Evolutionary conservation across 2,113 vertebrate genomes (phyloP).

Genomic region (Oncorhynchus kisutch): DNA sequence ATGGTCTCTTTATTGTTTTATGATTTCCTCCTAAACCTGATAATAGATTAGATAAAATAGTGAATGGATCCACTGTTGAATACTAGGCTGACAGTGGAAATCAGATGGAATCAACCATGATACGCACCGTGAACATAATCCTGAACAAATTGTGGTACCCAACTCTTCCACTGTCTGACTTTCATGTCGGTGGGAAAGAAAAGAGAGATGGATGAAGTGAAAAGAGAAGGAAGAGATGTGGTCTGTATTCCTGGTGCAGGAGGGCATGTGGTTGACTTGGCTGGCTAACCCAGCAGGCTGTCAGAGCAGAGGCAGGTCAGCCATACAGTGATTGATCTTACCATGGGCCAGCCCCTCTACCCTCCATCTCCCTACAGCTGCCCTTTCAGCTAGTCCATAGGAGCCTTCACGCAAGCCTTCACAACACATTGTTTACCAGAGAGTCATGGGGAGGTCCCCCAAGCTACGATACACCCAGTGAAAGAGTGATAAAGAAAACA

Average conservation of each 20-base stretch:
- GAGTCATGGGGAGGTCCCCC: background rate
- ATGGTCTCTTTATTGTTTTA: slow-evolving; percentile 33
- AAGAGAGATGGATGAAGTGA: background rate
- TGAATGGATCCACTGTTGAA: background rate
- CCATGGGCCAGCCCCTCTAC: slow-evolving; percentile 27
- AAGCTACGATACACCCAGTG: background rate
- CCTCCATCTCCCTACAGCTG: slow-evolving; percentile 1
- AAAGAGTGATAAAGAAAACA: slow-evolving; percentile 1
- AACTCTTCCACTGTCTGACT: background rate
- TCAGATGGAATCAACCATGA: background rate
- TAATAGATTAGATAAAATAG: slow-evolving; percentile 16
- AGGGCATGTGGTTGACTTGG: slow-evolving; percentile 21
- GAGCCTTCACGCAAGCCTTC: slow-evolving; percentile 17
- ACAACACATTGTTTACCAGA: slow-evolving; percentile 37
- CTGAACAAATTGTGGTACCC: background rate
- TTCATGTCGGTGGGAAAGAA: background rate
- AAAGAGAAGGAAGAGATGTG: background rate
- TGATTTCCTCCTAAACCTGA: slow-evolving; percentile 29
- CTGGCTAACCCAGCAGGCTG: slow-evolving; percentile 25
- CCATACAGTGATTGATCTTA: slow-evolving; percentile 48
- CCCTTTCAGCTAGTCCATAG: slow-evolving; percentile 18
- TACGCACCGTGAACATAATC: background rate
- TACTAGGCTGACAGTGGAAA: background rate
- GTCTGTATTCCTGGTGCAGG: slow-evolving; percentile 15
- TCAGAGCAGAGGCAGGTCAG: slow-evolving; percentile 31